Evolutionary conservation across 2,113 vertebrate genomes (phyloP).

Genomic region (Athene noctua): DNA sequence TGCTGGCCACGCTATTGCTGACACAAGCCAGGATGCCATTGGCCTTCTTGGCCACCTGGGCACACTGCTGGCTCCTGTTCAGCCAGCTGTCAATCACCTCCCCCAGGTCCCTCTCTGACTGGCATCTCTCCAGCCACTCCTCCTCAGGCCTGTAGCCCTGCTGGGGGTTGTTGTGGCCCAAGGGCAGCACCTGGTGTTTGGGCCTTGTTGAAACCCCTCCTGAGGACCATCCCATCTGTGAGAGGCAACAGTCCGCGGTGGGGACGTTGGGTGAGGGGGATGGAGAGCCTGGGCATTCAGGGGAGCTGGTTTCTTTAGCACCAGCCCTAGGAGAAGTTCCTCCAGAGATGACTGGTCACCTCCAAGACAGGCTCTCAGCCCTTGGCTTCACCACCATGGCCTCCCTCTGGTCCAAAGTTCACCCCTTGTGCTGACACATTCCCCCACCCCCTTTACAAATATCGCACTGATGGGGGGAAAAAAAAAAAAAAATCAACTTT

Average conservation of each 20-base stretch:
- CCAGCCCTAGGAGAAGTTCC: background rate
- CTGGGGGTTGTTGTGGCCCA: no score
- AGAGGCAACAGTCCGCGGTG: background rate
- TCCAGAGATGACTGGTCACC: background rate
- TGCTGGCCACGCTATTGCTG: no score
- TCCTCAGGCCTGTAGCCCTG: no score
- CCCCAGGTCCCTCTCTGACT: no score
- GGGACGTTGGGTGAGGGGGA: background rate
- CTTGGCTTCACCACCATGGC: background rate
- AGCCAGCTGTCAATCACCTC: no score
- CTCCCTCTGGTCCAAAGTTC: background rate
- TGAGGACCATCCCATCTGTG: background rate
- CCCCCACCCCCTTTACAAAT: background rate
- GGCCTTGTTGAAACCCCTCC: no score
- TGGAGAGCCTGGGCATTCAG: background rate
- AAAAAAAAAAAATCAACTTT: background rate
- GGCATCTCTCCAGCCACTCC: no score
- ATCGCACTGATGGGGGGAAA: background rate
- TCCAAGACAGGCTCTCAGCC: no score
- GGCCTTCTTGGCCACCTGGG: no score
- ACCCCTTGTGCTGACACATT: background rate
- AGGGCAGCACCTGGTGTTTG: no score
- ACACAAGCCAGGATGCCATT: no score
- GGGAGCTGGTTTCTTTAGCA: background rate
- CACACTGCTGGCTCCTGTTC: no score